These are phyloP conservation scores for Elachura formosa DNA, from an alignment of 2,113 vertebrate genomes.

Conservation along the genomic window DNA sequence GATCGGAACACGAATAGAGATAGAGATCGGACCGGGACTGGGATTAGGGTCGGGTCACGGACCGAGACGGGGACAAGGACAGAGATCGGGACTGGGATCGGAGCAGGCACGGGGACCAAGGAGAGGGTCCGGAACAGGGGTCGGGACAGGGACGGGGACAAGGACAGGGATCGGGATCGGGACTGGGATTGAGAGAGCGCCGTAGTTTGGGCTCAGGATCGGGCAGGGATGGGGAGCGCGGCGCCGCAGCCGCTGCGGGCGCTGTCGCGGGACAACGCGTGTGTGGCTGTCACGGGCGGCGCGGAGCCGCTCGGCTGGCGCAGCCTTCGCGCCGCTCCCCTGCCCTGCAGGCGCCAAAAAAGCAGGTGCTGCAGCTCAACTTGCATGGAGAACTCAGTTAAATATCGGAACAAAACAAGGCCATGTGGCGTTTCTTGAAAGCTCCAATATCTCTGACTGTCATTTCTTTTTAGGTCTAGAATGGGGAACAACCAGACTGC, in stretches of 20 bases:
- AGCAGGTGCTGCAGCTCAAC: accelerated
- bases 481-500: slow-evolving; percentile 54
- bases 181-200: no score
- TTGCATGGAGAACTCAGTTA: accelerated
- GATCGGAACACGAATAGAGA: no score
- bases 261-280: accelerated
- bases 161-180: no score
- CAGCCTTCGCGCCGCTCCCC: neutral
- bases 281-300: neutral
- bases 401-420: neutral
- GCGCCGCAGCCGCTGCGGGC: neutral
- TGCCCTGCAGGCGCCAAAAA: accelerated
- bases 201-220: no score
- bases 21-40: no score
- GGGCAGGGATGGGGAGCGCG: neutral
- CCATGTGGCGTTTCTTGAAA: accelerated
- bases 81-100: neutral
- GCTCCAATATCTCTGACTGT: neutral
- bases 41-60: no score
- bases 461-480: slow-evolving; percentile 8
- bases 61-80: no score
- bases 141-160: no score
- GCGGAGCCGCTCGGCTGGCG: neutral
- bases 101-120: no score
- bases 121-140: neutral